Base-by-base conservation (phyloP, 2,888 invertebrate genomes). In the Eugnorisma glareosa region DNA sequence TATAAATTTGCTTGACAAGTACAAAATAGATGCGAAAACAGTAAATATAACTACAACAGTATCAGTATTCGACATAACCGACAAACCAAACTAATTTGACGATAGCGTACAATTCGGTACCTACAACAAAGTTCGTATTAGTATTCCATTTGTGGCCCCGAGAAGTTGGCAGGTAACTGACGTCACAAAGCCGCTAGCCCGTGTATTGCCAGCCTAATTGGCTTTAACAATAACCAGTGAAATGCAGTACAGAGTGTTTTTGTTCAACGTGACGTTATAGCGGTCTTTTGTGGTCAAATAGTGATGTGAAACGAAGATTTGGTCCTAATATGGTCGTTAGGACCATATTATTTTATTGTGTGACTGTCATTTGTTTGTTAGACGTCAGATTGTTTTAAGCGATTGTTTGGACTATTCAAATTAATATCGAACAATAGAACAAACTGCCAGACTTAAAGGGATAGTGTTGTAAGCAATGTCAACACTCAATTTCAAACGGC, bases 111-210 rank as follows among this genome's bases (percentile, higher is more conserved):
- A 68, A 68, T 69, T 48, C 37, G n/a, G 28, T 77, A 45, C 45
- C n/a, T n/a, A n/a, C 64, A 35, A 66, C 59, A 70, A 76, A 83
- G 57, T 80, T 84, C 71, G 66, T 82, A 67, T 79, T 72, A 80
- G 72, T 83, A 78, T 87, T 80, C 82, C 83, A 87, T 87, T 89
- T 80, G 79, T 67, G 77, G 86, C 63, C 61, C 79, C 75, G 76
- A 82, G 75, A 73, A 82, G 85, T 84, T 90, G 92, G 89, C 92
- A 92, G 90, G 87, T 91, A 92, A 92, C 82, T 89, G 91, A 91
- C 91, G 85, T 84, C 81, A 91, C 91, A 92, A 92, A 92, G 91
- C 88, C 83, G 67, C 73, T 73, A 78, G 83, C 51, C 74, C 59
- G 87, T 83, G 88, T 87, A 89, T 84, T 79, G 84, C 83, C 82